Percentiles rank a stretch among this genome's conserved stretches.
Conservation (phyloP, 1,140 invertebrate genomes). For the Phymorhynchus buccinoides region DNA sequence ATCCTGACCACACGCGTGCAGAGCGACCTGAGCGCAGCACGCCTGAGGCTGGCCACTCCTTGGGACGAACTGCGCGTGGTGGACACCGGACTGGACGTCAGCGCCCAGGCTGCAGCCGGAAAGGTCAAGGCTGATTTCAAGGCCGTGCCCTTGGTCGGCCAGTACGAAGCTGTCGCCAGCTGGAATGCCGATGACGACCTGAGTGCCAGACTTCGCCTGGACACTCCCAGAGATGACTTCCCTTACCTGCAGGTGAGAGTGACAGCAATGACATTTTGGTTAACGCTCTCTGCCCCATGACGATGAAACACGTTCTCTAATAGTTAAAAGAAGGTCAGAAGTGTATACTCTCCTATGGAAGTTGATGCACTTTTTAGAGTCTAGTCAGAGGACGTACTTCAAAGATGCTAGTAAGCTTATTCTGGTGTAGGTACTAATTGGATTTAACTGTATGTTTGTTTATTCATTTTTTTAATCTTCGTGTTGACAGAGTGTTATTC, state of each 20-base stretch:
- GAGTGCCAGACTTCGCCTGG: neutral
- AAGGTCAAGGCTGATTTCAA: slow-evolving; percentile 28
- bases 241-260: slow-evolving; percentile 27
- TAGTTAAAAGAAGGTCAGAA: too few species aligned
- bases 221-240: slow-evolving; percentile 16
- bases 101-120: neutral
- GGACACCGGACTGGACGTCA: neutral
- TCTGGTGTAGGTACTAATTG: too few species aligned
- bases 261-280: too few species aligned
- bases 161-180: neutral
- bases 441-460: too few species aligned
- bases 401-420: too few species aligned
- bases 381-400: too few species aligned
- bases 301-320: too few species aligned
- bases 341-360: too few species aligned
- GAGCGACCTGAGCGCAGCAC: neutral
- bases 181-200: slow-evolving; percentile 1
- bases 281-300: too few species aligned
- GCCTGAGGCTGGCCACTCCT: neutral
- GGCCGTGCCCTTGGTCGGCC: neutral
- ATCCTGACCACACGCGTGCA: slow-evolving; percentile 11
- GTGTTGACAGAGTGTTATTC: too few species aligned
- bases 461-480: too few species aligned
- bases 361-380: too few species aligned
- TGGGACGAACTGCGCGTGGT: slow-evolving; percentile 20